phyloP scores from a whole-genome alignment of 2,888 invertebrate species.

The Hipparchia sbordonii region DNA sequence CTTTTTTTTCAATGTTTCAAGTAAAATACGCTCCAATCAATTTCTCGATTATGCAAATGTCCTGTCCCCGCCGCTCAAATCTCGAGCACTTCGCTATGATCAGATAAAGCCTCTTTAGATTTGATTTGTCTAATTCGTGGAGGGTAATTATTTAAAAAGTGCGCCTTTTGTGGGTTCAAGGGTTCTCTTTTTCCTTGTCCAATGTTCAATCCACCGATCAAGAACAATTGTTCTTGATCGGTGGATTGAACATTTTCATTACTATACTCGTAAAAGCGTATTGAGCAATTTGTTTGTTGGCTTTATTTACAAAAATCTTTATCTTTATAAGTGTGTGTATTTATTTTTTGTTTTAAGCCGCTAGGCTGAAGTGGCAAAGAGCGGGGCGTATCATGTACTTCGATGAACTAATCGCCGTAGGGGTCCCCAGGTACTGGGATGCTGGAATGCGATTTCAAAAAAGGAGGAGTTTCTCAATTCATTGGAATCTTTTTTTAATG shows the following conservation, averaged over 20 bases:
- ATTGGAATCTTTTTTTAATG: too few species aligned
- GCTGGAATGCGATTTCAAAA: too few species aligned
- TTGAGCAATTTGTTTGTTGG: background rate
- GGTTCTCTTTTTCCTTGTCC: background rate
- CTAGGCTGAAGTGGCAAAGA: too few species aligned
- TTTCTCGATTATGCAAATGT: conserved; percentile 76
- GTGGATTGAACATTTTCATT: background rate
- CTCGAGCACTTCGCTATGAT: conserved; percentile 54
- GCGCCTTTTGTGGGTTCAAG: background rate
- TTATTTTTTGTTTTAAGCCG: background rate
- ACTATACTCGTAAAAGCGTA: background rate
- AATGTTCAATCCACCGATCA: too few species aligned
- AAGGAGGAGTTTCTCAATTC: too few species aligned
- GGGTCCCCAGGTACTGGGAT: too few species aligned
- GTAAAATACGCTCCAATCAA: conserved; percentile 75
- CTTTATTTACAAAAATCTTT: background rate
- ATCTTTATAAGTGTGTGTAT: background rate
- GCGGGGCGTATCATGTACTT: too few species aligned
- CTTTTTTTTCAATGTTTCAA: conserved; percentile 58
- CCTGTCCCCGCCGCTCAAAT: conserved; percentile 57
- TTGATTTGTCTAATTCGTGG: conserved; percentile 57
- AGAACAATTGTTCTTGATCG: background rate
- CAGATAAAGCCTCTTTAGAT: conserved; percentile 61
- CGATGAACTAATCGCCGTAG: too few species aligned
- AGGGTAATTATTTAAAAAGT: conserved; percentile 49